Evolutionary conservation across 1,140 invertebrate species (phyloP).

Genomic region (Meloidogyne hapla): DNA sequence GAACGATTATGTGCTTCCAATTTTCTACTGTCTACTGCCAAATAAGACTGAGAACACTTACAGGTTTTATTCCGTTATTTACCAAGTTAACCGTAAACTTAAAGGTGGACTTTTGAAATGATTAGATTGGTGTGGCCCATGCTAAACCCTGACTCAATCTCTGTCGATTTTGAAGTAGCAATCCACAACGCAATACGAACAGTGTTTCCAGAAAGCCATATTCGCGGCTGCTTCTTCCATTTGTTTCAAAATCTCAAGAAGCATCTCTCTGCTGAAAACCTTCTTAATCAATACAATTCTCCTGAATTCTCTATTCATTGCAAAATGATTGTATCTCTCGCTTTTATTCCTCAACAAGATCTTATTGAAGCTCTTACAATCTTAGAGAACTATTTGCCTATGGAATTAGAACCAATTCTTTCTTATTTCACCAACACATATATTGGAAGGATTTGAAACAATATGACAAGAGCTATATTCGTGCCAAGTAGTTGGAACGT

Average conservation of each 20-base stretch:
- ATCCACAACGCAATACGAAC: neutral
- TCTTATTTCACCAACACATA: neutral
- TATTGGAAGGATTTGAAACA: neutral
- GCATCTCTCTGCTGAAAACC: neutral
- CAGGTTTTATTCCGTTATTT: too few species aligned
- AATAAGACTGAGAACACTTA: too few species aligned
- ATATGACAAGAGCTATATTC: neutral
- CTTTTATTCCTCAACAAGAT: slow-evolving; percentile 3
- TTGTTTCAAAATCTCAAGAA: slow-evolving; percentile 2
- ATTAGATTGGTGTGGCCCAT: neutral
- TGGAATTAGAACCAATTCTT: neutral
- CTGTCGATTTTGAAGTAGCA: neutral
- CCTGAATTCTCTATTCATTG: neutral
- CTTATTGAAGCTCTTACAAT: neutral
- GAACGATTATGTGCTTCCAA: neutral
- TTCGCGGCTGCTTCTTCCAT: neutral
- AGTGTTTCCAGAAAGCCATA: neutral
- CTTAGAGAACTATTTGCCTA: neutral
- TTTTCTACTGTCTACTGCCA: neutral
- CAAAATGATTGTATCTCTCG: neutral
- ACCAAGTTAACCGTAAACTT: neutral
- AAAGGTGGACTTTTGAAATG: neutral
- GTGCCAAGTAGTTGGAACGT: neutral
- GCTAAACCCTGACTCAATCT: neutral
- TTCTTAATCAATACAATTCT: neutral